These are phyloP conservation scores for Hippocampus guttulatus DNA, from an alignment of 2,113 vertebrate species.

Conservation along the genomic window DNA sequence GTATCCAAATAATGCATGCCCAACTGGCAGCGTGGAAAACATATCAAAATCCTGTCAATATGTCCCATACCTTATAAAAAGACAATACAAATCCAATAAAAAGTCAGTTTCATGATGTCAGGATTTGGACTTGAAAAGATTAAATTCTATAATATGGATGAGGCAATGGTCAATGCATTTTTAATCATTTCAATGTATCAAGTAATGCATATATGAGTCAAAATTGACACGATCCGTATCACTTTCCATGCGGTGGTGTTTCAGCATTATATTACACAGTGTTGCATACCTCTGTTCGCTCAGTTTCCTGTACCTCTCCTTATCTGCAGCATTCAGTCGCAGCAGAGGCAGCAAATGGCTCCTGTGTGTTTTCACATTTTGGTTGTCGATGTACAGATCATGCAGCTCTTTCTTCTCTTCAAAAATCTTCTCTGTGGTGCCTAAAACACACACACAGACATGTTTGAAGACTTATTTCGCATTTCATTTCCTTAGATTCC, in stretches of 20 bases:
- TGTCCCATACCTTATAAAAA: not conserved
- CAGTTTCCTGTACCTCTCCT: slow-evolving; percentile 91
- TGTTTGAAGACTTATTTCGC: not conserved
- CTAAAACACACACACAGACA: slow-evolving; percentile 59
- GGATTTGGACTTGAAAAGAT: not conserved
- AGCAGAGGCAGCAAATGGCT: slow-evolving; percentile 86
- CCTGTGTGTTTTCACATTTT: slow-evolving; percentile 95
- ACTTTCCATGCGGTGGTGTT: not conserved
- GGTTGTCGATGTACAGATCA: slow-evolving; percentile 93
- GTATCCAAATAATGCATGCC: not conserved
- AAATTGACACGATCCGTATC: not conserved
- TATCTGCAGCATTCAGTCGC: slow-evolving; percentile 85
- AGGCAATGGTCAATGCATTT: not conserved
- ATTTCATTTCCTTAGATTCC: not conserved
- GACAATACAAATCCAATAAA: too few species aligned
- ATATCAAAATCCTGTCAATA: not conserved
- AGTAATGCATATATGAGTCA: not conserved
- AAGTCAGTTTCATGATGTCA: not conserved
- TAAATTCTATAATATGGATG: not conserved
- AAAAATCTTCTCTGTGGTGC: slow-evolving; percentile 98
- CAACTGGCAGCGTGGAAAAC: not conserved
- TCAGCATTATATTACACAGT: not conserved
- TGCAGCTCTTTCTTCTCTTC: slow-evolving; percentile 94
- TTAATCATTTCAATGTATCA: not conserved
- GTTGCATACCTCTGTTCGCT: slow-evolving; percentile 87